Evolutionary conservation across 1,140 invertebrate genomes (phyloP), one percentile per base, ranked within the genome.

Genomic region (Ruditapes philippinarum): DNA sequence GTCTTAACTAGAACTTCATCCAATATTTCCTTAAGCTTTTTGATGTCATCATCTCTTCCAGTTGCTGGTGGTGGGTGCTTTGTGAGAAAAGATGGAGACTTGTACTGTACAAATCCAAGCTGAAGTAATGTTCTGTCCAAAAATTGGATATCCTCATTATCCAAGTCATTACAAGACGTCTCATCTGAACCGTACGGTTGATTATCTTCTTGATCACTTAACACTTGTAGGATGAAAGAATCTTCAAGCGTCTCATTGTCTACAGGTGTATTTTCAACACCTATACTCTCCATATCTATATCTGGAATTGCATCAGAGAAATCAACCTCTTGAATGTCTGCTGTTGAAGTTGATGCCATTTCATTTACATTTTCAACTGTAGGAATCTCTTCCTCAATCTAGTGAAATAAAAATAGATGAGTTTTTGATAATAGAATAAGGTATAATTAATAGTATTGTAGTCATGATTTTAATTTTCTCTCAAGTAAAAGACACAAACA

Each of bases 1-100:
- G 57, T 82, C 31, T 82, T 82, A 19, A 68, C 17, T 25, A 65
- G 12, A 12, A 82, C 40, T 28, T 82, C 80, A 40, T 42, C 54
- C n/a, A 38, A 12, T 2, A 82, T 38, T 65, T 82, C 60, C 36
- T 65, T 42, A 14, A 68, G 38, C 33, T 68, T 82, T n/a, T 82
- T 42, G 14, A 82, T 65, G 38, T 68, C 80, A 11, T 65, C 60
- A 68, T 65, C 60, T 42, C 57, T 68, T 4, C 60, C 60, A 12
- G 25, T 42, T 11, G 33, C 57, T 0, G 80, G 57, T 45, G 36
- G 36, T 22, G 60, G 60, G 36, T 45, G 38, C 42, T 31, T 68
- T 14, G 28, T 54, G 3, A 79, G 38, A 57, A 54, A 25, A 19
- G 28, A 3, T 9, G 45, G 49, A 51, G 22, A 9, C 3, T 28